A percentile compares a stretch with the other conserved stretches of the same genome.
Evolutionary conservation across 2,113 vertebrate genomes (phyloP).

Genomic region (Nipponia nippon): DNA sequence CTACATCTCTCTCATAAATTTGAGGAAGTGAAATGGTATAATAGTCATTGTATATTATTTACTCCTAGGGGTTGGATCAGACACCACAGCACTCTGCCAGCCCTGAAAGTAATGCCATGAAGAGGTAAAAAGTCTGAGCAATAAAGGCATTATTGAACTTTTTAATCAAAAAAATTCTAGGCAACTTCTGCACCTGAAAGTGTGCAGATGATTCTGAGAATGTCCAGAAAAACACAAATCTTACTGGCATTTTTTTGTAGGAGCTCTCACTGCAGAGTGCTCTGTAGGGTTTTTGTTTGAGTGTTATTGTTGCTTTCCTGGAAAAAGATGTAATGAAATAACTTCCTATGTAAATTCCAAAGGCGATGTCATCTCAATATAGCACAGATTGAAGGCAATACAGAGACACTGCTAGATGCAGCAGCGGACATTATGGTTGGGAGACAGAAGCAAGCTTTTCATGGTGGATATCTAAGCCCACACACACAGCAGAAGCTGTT

Average conservation of each 20-base stretch:
- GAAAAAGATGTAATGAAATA: neutral
- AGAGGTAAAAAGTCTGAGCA: neutral
- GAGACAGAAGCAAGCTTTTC: neutral
- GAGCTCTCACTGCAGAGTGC: neutral
- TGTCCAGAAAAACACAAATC: neutral
- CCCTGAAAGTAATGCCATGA: neutral
- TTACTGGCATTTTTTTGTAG: neutral
- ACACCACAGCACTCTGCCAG: neutral
- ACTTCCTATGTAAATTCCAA: neutral
- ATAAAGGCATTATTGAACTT: neutral
- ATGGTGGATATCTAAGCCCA: neutral
- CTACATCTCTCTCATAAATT: neutral
- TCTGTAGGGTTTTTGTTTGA: neutral
- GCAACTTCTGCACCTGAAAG: neutral
- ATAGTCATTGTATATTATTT: neutral
- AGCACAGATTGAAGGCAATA: neutral
- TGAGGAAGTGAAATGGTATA: neutral
- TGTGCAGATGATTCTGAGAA: neutral
- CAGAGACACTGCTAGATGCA: neutral
- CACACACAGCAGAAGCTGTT: neutral
- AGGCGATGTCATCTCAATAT: neutral
- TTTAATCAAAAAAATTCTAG: neutral
- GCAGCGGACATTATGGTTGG: neutral
- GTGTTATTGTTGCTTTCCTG: neutral
- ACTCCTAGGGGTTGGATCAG: neutral